These are phyloP conservation scores for Acleris literana DNA, from an alignment of 2,888 invertebrate species.

Conservation along the genomic window DNA sequence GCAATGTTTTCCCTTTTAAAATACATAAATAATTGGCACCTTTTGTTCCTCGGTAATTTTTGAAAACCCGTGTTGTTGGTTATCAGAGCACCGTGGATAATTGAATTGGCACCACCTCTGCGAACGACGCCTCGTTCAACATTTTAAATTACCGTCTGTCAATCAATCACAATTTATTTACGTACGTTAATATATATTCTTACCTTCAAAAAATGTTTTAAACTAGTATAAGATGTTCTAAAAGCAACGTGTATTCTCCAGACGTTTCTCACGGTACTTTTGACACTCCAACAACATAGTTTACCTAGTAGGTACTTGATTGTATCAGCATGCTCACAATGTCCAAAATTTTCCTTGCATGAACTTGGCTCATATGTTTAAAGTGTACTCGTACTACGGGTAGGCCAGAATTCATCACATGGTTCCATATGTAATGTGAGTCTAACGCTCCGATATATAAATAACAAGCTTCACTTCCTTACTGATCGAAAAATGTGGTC, in stretches of 20 bases:
- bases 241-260: not conserved
- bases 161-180: too few species aligned
- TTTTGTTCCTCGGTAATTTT: constrained; percentile 22
- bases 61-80: constrained; percentile 53
- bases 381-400: constrained; percentile 41
- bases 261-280: constrained; percentile 7
- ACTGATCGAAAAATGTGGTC: not conserved
- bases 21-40: constrained; percentile 31
- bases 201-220: not conserved
- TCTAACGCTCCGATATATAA: too few species aligned
- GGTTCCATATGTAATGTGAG: constrained; percentile 48
- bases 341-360: constrained; percentile 50
- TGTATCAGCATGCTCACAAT: constrained; percentile 34
- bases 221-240: not conserved
- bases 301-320: constrained; percentile 2
- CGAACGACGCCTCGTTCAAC: too few species aligned
- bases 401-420: constrained; percentile 58
- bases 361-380: constrained; percentile 49
- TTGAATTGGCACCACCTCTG: not conserved
- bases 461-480: too few species aligned
- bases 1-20: constrained; percentile 74
- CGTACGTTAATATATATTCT: too few species aligned
- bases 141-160: too few species aligned
- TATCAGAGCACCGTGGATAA: constrained; percentile 36
- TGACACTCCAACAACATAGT: constrained; percentile 30